Evolutionary conservation across 2,888 invertebrate species (phyloP).

Genomic region (Tanypteryx hageni): DNA sequence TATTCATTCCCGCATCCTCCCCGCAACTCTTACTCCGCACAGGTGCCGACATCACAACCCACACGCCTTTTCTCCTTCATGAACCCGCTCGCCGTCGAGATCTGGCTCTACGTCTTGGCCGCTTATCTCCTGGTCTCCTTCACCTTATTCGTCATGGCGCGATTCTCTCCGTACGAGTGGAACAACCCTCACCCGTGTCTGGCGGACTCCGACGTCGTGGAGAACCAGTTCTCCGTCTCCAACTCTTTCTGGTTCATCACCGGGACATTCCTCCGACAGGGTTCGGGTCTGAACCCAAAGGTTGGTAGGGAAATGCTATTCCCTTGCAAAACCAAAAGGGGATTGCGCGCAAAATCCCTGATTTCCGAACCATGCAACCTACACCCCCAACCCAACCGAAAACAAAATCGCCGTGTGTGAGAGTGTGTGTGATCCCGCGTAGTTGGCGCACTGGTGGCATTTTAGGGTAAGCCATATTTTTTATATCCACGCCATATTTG

Average conservation of each 20-base stretch:
- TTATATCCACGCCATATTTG: too few species aligned
- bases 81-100: conserved; percentile 96
- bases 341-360: not conserved
- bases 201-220: conserved; percentile 89
- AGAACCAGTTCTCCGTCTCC: conserved; percentile 97
- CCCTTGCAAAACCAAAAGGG: not conserved
- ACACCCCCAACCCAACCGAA: too few species aligned
- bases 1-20: not conserved
- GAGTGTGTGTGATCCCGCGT: not conserved
- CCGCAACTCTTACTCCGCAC: conserved; percentile 69
- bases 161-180: conserved; percentile 98
- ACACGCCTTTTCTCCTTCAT: conserved; percentile 96
- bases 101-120: conserved; percentile 96
- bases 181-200: conserved; percentile 88
- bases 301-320: conserved; percentile 75
- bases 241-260: conserved; percentile 99
- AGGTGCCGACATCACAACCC: conserved; percentile 93
- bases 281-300: conserved; percentile 94
- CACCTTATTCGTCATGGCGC: conserved; percentile 96
- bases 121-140: conserved; percentile 96
- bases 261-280: conserved; percentile 96
- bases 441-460: not conserved
- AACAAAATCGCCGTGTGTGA: not conserved
- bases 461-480: not conserved
- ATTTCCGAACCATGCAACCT: too few species aligned